Evolutionary conservation across 1,140 invertebrate species (phyloP).

Genomic region (Brachystomella parvula): DNA sequence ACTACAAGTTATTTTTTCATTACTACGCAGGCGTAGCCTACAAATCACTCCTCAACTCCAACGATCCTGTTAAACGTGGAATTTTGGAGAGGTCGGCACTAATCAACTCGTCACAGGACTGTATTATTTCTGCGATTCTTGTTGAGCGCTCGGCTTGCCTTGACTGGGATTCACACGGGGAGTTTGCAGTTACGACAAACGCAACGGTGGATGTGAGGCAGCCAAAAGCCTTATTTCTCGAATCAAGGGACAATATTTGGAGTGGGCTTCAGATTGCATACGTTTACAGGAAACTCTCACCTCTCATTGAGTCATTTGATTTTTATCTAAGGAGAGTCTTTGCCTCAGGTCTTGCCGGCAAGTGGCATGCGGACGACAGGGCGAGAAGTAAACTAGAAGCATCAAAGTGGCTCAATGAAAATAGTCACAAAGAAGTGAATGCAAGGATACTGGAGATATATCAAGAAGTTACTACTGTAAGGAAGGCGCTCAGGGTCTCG

Average conservation of each 20-base stretch:
- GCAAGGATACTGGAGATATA: no score
- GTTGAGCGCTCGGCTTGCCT: slow-evolving; percentile 7
- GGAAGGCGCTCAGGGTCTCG: no score
- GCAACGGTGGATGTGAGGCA: neutral
- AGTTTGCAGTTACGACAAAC: slow-evolving; percentile 11
- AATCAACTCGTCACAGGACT: neutral
- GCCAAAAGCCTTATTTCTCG: neutral
- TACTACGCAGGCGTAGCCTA: no score
- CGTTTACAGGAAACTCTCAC: neutral
- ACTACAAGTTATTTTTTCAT: no score
- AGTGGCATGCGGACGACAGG: neutral
- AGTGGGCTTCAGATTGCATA: neutral
- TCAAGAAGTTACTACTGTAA: no score
- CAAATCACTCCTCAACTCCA: no score
- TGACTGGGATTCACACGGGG: slow-evolving; percentile 5
- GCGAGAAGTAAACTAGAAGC: neutral
- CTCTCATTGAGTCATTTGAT: neutral
- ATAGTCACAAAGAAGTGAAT: no score
- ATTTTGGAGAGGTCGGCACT: no score
- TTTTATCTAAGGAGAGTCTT: neutral
- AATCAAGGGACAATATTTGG: neutral
- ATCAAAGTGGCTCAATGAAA: neutral
- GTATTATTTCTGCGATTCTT: neutral
- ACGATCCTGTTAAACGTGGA: no score
- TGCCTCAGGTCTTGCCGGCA: slow-evolving; percentile 5